Base-by-base conservation (phyloP, 2,797 vertebrate species). In the Gastrophryne carolinensis region DNA sequence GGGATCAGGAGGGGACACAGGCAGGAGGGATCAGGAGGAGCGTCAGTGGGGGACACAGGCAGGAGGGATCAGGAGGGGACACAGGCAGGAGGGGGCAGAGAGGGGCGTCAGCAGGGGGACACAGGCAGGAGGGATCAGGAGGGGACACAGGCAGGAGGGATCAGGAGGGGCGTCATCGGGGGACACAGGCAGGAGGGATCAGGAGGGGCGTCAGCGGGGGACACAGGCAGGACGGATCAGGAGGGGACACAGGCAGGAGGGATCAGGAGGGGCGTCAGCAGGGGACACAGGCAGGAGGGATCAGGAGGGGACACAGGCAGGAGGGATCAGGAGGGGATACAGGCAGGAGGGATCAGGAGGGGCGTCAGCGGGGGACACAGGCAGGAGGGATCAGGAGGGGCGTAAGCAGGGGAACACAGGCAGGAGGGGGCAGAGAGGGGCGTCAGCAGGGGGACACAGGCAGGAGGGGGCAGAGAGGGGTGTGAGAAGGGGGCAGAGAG, bases 11-110 rank as follows among this genome's bases (percentile, higher is more conserved):
- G 23, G n/a, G 0, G 1, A 21, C 8, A 5, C 62, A 65, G 66
- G 65, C 53, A 1, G 8, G n/a, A 69, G 12, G 0, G 0, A 41
- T 54, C 3, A 11, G 52, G 17, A 10, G 23, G n/a, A n/a, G n/a
- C n/a, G n/a, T n/a, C n/a, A n/a, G n/a, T n/a, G n/a, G 3, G 12
- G 12, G 8, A 8, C 2, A 35, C 8, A 8, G 34, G 3, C 2
- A 35, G 8, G 8, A 2, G 34, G 7, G 7, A 35, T 2, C 8
- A 9, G 34, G 34, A 4, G 3, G 9, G 9, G 11, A 15, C 6
- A 39, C 12, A 39, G 12, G 2, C 11, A 0, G 1, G 15, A 37
- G 4, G 10, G 35, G 7, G 15, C n/a, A 3, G 35, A 7, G 15
- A 37, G 10, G 35, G 35, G 7, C 11, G 7, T 1, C 2, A 13